Conservation (phyloP, 2,113 vertebrate genomes). For the Pimephales promelas region DNA sequence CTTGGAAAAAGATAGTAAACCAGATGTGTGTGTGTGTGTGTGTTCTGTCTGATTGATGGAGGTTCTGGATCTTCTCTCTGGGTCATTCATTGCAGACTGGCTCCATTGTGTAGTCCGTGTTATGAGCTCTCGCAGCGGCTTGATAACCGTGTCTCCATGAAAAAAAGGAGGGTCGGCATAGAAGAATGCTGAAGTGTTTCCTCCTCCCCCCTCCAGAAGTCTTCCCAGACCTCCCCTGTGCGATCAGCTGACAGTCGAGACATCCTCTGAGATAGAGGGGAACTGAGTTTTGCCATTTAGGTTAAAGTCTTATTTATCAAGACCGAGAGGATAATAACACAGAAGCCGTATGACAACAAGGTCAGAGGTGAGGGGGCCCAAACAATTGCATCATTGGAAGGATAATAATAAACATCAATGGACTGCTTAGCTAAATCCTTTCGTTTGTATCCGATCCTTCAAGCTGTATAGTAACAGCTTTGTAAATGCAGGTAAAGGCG, state of each 20-base stretch:
- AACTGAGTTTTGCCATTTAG: constrained; percentile 59
- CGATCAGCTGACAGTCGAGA: constrained; percentile 71
- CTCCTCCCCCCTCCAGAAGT: constrained; percentile 29
- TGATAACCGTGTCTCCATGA: constrained; percentile 82
- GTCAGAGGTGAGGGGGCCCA: constrained; percentile 64
- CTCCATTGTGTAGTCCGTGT: constrained; percentile 72
- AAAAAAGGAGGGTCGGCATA: constrained; percentile 65
- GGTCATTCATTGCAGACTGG: constrained; percentile 65
- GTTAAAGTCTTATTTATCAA: constrained; percentile 48
- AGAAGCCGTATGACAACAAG: constrained; percentile 69
- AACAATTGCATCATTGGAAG: constrained; percentile 64
- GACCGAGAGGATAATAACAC: constrained; percentile 59
- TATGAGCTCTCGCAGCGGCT: constrained; percentile 73
- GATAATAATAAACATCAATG: constrained; percentile 59
- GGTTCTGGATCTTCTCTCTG: constrained; percentile 56
- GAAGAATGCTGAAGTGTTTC: constrained; percentile 71
- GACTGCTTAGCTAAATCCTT: constrained; percentile 27
- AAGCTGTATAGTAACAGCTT: constrained; percentile 41
- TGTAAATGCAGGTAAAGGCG: constrained; percentile 44
- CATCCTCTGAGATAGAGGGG: constrained; percentile 54
- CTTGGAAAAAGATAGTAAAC: no score
- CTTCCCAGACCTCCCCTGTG: constrained; percentile 64
- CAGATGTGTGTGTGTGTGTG: constrained; percentile 21
- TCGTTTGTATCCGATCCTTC: constrained; percentile 31
- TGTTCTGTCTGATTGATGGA: constrained; percentile 45